phyloP scores from a whole-genome alignment of 2,113 vertebrate species.

The Calyptommatus sinebrachiatus region DNA sequence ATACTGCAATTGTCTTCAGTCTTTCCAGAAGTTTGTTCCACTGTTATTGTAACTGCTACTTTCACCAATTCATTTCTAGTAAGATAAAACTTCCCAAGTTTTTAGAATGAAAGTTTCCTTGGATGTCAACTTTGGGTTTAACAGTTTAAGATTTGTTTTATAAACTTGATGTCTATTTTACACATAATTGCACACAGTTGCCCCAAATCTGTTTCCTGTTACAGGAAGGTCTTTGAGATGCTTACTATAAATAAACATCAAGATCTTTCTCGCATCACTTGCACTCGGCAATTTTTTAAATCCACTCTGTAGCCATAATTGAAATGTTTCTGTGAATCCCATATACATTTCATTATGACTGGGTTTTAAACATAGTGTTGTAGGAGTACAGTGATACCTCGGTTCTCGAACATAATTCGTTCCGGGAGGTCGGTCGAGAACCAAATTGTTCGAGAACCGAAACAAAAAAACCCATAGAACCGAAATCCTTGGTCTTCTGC shows the following conservation, averaged over 20 bases:
- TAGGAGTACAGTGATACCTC: no score
- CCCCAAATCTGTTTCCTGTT: conserved; percentile 20
- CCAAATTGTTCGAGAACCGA: no score
- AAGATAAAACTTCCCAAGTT: background rate
- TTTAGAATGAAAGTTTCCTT: conserved; percentile 6
- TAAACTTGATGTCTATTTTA: conserved; percentile 6
- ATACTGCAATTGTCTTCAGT: background rate
- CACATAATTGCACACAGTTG: background rate
- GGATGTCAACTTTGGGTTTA: background rate
- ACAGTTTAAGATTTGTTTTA: conserved; percentile 13
- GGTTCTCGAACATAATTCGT: no score
- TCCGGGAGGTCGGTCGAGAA: no score
- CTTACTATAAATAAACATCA: background rate
- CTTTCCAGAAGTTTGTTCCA: conserved; percentile 12
- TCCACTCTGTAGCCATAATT: background rate
- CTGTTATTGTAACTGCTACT: conserved; percentile 9
- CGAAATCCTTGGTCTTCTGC: no score
- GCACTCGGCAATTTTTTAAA: conserved; percentile 9
- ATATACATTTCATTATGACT: background rate
- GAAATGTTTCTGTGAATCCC: background rate
- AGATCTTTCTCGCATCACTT: background rate
- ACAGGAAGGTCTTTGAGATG: background rate
- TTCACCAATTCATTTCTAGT: background rate
- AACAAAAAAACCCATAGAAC: no score
- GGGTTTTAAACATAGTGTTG: background rate